Evolutionary conservation across 2,797 vertebrate genomes (phyloP), one percentile per base, ranked within the genome.

Genomic region (Stomatorhinus walkeri): DNA sequence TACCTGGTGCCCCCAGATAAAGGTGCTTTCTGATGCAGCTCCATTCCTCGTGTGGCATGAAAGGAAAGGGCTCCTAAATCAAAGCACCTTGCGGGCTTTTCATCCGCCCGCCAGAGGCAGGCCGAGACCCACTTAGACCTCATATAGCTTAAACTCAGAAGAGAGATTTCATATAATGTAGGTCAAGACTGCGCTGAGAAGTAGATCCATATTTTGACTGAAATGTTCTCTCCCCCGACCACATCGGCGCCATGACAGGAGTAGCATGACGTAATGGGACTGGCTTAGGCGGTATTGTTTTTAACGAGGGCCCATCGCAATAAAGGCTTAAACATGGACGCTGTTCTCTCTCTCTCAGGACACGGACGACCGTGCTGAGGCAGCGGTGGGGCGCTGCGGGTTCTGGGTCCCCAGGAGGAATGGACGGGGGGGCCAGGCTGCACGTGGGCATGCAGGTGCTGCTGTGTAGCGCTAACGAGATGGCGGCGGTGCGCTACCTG

Each of bases 361-460:
- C 95, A 1, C 96, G 93, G 87, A 95, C 96, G 4, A 94, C 94
- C 0, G 91, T 94, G 76, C 90, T 97, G 86, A 95, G 95, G 1
- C 97, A 95, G n/a, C 97, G 97, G 88, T 97, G 97, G 97, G 97
- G 95, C 93, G 93, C 94, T 0, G 92, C 94, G 0, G 94, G 93
- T 1, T 87, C 90, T 4, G 89, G 88, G 9, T 6, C 52, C 0
- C 92, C 88, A 1, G 88, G 83, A 19, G 89, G 88, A 28, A 46
- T 92, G 0, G 94, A 94, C 0, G 91, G 93, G 32, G 91, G 90
- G 84, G 96, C 96, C 40, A 96, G 94, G 90, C 96, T 99, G 54
- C 97, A 96, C 0, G 94, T 97, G 89, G 98, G 98, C 87, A 97
- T 96, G 88, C 98, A 99, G 95, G 97, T 99, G 43, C 95, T 99